Percentiles rank a stretch among this genome's conserved stretches.
phyloP scores from a whole-genome alignment of 23 tunicate species.

The Halocynthia roretzi region DNA sequence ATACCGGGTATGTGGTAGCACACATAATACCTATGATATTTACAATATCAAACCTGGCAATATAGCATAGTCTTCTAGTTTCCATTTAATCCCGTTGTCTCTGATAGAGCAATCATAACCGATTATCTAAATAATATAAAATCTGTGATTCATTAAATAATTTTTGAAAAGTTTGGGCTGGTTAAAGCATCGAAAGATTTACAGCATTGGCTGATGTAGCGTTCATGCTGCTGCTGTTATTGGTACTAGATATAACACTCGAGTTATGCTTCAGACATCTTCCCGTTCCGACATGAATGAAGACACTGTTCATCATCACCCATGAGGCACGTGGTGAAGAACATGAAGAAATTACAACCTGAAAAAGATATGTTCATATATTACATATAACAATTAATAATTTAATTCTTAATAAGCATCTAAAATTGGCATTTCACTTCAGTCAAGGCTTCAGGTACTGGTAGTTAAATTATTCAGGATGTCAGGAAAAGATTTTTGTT shows the following conservation, averaged over 20 bases:
- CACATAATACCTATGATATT: not conserved
- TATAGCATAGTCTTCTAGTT: not conserved
- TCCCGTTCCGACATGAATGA: not conserved
- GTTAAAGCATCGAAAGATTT: too few species aligned
- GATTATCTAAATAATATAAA: not conserved
- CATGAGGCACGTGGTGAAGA: not conserved
- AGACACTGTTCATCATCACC: not conserved
- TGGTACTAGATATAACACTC: too few species aligned
- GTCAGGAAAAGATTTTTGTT: too few species aligned
- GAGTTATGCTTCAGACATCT: not conserved
- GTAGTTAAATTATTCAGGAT: too few species aligned
- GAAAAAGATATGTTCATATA: not conserved
- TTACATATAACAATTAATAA: too few species aligned
- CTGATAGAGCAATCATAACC: not conserved
- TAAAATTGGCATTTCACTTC: too few species aligned
- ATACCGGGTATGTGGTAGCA: too few species aligned
- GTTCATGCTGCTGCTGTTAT: too few species aligned
- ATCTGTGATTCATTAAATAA: not conserved
- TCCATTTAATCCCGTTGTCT: not conserved
- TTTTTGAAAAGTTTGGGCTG: not conserved
- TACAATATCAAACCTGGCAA: not conserved
- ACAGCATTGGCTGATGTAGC: too few species aligned
- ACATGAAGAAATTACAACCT: constrained; percentile 6
- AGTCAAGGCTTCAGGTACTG: too few species aligned
- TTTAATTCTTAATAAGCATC: too few species aligned